These are phyloP conservation scores for Eilema caniola DNA, from an alignment of 2,888 invertebrate genomes.

Conservation along the genomic window DNA sequence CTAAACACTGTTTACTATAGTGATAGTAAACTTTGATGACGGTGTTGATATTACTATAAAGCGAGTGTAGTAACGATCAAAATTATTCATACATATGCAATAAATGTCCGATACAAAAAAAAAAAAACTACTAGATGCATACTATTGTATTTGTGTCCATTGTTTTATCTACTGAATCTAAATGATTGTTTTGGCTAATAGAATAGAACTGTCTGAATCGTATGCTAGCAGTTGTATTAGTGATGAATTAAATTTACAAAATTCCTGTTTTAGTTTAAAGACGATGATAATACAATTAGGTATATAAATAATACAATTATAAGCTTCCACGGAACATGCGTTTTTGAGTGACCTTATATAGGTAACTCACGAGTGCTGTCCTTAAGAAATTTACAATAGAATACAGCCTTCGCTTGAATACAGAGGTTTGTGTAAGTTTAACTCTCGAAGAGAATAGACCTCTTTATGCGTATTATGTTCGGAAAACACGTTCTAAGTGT, in stretches of 20 bases:
- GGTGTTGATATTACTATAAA: background rate
- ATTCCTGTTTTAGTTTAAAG: background rate
- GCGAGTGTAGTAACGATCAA: background rate
- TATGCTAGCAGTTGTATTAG: background rate
- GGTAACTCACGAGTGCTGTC: slow-evolving; percentile 40
- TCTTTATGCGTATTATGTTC: slow-evolving; percentile 39
- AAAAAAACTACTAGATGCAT: background rate
- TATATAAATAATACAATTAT: background rate
- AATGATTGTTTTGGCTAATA: background rate
- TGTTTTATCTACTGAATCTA: background rate
- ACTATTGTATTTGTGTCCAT: background rate
- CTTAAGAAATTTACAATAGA: slow-evolving; percentile 61
- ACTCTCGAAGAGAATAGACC: slow-evolving; percentile 64
- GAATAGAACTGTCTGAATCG: background rate
- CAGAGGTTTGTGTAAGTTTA: slow-evolving; percentile 64
- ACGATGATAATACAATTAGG: background rate
- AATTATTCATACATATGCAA: background rate
- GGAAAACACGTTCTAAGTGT: slow-evolving; percentile 13
- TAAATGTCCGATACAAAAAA: background rate
- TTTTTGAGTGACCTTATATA: slow-evolving; percentile 54
- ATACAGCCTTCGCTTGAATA: slow-evolving; percentile 62
- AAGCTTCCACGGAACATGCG: slow-evolving; percentile 17
- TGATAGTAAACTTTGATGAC: background rate
- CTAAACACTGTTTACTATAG: no score
- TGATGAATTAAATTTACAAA: background rate